These are phyloP conservation scores for Scytalopus superciliaris DNA, from an alignment of 2,113 vertebrate genomes.

Conservation along the genomic window DNA sequence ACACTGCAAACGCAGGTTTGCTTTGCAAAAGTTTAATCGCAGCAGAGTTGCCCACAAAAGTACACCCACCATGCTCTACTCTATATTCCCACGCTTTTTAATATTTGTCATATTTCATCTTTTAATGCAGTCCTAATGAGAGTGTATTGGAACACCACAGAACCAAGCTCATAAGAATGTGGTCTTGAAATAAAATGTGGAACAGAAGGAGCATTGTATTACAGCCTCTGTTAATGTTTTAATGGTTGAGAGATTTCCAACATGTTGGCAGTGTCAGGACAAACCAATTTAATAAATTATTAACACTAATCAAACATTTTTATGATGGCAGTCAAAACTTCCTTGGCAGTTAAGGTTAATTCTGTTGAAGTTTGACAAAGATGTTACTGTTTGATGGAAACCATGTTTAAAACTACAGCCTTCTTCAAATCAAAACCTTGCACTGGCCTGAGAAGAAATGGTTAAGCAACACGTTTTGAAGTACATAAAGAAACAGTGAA, in stretches of 20 bases:
- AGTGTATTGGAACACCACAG: constrained; percentile 51
- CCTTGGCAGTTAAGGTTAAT: constrained; percentile 58
- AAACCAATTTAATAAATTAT: constrained; percentile 72
- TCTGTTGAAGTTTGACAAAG: constrained; percentile 65
- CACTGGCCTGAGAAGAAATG: not conserved
- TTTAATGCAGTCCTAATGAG: constrained; percentile 58
- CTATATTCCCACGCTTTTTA: constrained; percentile 57
- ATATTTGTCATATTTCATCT: constrained; percentile 64
- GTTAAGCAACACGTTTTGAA: not conserved
- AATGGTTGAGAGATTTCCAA: constrained; percentile 67
- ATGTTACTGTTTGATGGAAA: constrained; percentile 57
- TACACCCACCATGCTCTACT: not conserved
- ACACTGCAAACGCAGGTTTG: constrained; percentile 10
- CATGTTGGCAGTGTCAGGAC: constrained; percentile 61
- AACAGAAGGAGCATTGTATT: constrained; percentile 67
- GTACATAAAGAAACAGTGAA: not conserved
- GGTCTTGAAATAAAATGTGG: constrained; percentile 44
- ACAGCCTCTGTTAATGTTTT: constrained; percentile 66
- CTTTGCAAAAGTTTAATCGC: constrained; percentile 2
- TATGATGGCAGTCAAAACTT: constrained; percentile 60
- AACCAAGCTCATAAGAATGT: constrained; percentile 42
- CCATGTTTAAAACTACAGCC: not conserved
- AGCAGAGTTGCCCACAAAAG: constrained; percentile 11
- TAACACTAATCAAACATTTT: constrained; percentile 75
- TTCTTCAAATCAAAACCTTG: constrained; percentile 20